Evolutionary conservation across 2,888 invertebrate genomes (phyloP), one percentile per base, ranked within the genome.

Genomic region (Nebria brevicollis): DNA sequence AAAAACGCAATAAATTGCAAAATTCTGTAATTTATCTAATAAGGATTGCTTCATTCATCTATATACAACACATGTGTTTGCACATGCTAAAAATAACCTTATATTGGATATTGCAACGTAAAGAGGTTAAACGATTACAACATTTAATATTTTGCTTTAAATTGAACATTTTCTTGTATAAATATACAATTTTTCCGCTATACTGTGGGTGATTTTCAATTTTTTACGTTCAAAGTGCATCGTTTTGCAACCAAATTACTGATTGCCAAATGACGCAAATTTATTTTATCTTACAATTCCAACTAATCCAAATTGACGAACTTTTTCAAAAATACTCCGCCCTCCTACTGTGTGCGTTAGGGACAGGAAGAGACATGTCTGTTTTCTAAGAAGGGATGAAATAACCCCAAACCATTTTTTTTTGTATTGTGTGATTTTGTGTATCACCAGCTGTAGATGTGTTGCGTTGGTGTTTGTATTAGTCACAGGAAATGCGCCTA

Each of bases 341-440:
- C 42, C 42, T 66, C 20, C 43, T 54, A 43, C 43, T 15, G 77
- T 66, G 77, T 70, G 77, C 54, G n/a, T 70, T 68, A 20, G 1
- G 66, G 77, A 77, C 77, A 77, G 77, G 77, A 77, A 68, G 54
- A 77, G 70, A 68, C 75, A 66, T 66, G 75, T 76, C 75, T 76
- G 54, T 54, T 8, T 54, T 54, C 54, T 54, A 25, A 34, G 75
- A 76, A 76, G 75, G 75, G 75, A 41, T 64, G 75, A 65, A 64
- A 13, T 25, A 66, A n/a, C 66, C 75, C 66, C 66, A 76, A 54
- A 11, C 8, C 11, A 8, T 54, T 54, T 54, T 54, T 54, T 54
- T 3, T 54, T 54, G 54, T 54, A 6, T 3, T 54, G 54, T 54
- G 54, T 54, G 54, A 54, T 54, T 54, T 54, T 54, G 8, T 54